Base-by-base conservation (phyloP, 2,113 vertebrate species). In the Bufo gargarizans region DNA sequence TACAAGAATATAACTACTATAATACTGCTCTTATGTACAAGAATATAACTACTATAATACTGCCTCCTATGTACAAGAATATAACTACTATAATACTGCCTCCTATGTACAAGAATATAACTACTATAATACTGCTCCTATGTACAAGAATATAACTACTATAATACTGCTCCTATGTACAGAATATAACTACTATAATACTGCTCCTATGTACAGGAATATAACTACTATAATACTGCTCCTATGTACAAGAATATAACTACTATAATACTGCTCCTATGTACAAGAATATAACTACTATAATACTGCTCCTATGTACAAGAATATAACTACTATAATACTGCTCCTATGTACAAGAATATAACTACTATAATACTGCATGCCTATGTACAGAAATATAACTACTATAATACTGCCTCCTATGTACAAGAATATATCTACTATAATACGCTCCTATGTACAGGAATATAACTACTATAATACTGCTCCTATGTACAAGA, bases 381-480 rank as follows among this genome's bases (percentile, higher is more conserved):
- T n/a, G 2, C 61, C 61, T 65, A 65, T 65, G 20, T 65, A 65
- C 61, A 69, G 12, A n/a, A 69, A 69, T 69, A 69, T 69, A 69
- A 69, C 65, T 69, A 69, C 65, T 69, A 69, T 33, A 69, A 69
- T 69, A 69, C 8, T 69, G 65, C n/a, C n/a, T 6, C 65, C n/a
- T 69, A 69, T 69, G 22, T 69, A 69, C 65, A 69, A 33, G n/a
- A 69, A 69, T 69, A 69, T 69, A 69, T 12, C 65, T 69, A 61
- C 59, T 33, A 69, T 69, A 69, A 69, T 69, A 69, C n/a, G 22
- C 65, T 6, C 65, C 22, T 69, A 69, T 22, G 22, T 69, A 69
- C n/a, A 69, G 12, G 65, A 69, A 69, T 69, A 69, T 69, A 69
- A 69, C 67, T 71, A 71, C 90, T 71, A 71, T 71, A 71, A 71